Conservation (phyloP, 2,797 vertebrate species). For the Bradypodion pumilum region DNA sequence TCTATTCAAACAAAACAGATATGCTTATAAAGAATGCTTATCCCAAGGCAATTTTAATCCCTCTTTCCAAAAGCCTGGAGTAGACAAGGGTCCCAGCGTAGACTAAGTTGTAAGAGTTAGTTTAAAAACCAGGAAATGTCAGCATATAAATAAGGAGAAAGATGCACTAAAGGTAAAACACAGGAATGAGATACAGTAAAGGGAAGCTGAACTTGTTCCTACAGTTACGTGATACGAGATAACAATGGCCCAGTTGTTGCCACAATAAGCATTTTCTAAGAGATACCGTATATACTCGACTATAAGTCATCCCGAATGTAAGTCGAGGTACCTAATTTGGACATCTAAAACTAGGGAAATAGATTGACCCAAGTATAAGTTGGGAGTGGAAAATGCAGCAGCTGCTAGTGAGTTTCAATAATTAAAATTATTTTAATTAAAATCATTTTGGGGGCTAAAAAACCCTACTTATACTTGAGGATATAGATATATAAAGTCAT, state of each 20-base stretch:
- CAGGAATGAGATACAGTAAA: background rate
- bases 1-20: background rate
- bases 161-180: background rate
- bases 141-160: background rate
- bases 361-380: too few relatives aligned
- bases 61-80: background rate
- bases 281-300: too few relatives aligned
- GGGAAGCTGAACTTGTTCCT: slow-evolving; percentile 32
- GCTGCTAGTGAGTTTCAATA: too few relatives aligned
- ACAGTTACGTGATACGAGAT: slow-evolving; percentile 17
- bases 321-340: too few relatives aligned
- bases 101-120: background rate
- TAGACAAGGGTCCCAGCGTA: background rate
- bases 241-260: slow-evolving; percentile 40
- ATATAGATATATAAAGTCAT: background rate
- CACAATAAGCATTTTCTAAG: slow-evolving; percentile 26
- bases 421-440: too few relatives aligned
- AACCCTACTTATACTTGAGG: too few relatives aligned
- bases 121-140: background rate
- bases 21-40: background rate
- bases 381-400: too few relatives aligned
- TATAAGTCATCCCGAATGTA: too few relatives aligned
- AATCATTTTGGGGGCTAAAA: too few relatives aligned
- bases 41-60: background rate
- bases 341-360: too few relatives aligned